Conservation (phyloP, 2,888 invertebrate species). For the Lampropteryx suffumata region DNA sequence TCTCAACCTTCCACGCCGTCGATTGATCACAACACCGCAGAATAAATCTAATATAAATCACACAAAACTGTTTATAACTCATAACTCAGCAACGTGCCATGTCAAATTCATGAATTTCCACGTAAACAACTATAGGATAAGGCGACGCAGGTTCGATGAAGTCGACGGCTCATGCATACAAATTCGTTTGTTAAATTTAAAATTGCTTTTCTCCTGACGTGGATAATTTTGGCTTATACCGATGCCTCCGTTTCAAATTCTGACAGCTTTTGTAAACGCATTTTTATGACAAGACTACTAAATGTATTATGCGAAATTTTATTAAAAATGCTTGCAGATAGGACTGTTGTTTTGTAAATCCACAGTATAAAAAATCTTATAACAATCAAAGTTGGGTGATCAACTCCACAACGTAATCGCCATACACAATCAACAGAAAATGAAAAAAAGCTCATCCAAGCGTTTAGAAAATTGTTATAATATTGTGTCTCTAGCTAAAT, state of each 20-base stretch:
- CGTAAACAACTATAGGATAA: slow-evolving; percentile 53
- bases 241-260: slow-evolving; percentile 5
- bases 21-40: slow-evolving; percentile 8
- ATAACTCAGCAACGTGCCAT: slow-evolving; percentile 48
- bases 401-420: slow-evolving; percentile 37
- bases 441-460: slow-evolving; percentile 53
- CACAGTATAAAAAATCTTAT: background rate
- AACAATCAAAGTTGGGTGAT: slow-evolving; percentile 29
- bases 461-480: slow-evolving; percentile 54
- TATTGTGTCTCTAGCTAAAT: slow-evolving; percentile 2
- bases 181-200: slow-evolving; percentile 58
- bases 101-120: slow-evolving; percentile 53
- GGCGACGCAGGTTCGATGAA: slow-evolving; percentile 47
- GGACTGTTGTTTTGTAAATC: background rate
- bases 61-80: slow-evolving; percentile 52
- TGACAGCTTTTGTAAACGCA: slow-evolving; percentile 1
- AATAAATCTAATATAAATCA: slow-evolving; percentile 10
- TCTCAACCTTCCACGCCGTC: background rate
- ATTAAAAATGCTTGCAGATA: too few species aligned
- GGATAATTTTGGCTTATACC: slow-evolving; percentile 21
- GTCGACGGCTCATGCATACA: slow-evolving; percentile 59
- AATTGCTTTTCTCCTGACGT: slow-evolving; percentile 44
- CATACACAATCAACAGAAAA: slow-evolving; percentile 43
- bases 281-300: background rate
- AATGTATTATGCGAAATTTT: too few species aligned